Conservation (phyloP, 2,888 invertebrate genomes). For the Torymus aiolomorphi region DNA sequence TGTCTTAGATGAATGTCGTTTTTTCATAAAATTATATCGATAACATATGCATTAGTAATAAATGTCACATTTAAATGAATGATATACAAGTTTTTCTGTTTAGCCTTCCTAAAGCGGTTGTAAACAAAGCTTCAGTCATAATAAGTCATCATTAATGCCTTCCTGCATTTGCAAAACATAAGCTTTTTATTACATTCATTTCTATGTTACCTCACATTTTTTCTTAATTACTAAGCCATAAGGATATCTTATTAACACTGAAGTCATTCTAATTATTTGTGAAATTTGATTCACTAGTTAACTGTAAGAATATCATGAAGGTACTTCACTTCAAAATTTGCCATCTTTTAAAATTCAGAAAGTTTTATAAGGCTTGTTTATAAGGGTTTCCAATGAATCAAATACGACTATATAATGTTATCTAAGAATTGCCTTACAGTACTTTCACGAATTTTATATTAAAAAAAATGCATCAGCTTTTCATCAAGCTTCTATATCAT, state of each 20-base stretch:
- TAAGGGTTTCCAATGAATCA: too few relatives aligned
- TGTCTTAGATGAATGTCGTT: too few relatives aligned
- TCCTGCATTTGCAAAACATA: neutral
- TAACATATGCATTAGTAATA: too few relatives aligned
- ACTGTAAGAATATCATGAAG: slow-evolving; percentile 11
- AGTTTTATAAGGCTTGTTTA: too few relatives aligned
- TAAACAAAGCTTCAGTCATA: slow-evolving; percentile 8
- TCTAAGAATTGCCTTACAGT: too few relatives aligned
- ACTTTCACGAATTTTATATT: too few relatives aligned
- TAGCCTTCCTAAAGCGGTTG: slow-evolving; percentile 4
- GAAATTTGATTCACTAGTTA: slow-evolving; percentile 6
- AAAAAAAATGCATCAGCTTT: too few relatives aligned
- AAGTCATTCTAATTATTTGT: neutral
- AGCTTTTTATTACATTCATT: neutral
- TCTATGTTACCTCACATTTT: neutral
- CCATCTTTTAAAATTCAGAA: too few relatives aligned
- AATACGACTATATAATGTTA: too few relatives aligned
- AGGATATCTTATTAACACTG: neutral
- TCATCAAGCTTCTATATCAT: too few relatives aligned
- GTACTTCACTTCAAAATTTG: slow-evolving; percentile 23
- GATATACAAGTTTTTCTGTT: slow-evolving; percentile 4
- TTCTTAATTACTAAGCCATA: neutral
- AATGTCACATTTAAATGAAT: neutral
- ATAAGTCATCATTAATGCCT: neutral
- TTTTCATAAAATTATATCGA: too few relatives aligned